Conservation (phyloP, 1,140 invertebrate species). For the Marisa cornuarietis region DNA sequence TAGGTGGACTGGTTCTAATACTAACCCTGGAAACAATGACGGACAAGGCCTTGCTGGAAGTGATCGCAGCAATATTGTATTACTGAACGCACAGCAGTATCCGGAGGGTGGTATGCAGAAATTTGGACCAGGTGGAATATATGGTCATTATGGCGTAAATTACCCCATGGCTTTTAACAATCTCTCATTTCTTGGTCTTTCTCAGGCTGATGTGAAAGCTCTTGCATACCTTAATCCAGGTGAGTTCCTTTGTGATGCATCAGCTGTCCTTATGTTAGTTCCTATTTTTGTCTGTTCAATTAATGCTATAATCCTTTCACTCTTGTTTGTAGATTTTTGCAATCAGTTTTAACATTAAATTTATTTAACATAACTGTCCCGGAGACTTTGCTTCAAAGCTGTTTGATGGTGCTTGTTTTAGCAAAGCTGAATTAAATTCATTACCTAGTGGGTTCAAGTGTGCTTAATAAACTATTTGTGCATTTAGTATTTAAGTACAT, state of each 20-base stretch:
- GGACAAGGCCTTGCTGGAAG: slow-evolving; percentile 61
- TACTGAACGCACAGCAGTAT: slow-evolving; percentile 52
- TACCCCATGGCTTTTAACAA: slow-evolving; percentile 54
- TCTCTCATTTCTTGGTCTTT: slow-evolving; percentile 50
- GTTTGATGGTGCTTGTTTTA: too few relatives aligned
- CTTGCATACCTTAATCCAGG: slow-evolving; percentile 56
- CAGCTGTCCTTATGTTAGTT: background rate
- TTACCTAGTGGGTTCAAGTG: too few relatives aligned
- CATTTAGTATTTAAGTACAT: too few relatives aligned
- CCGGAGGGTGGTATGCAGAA: slow-evolving; percentile 46
- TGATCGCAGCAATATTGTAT: slow-evolving; percentile 62
- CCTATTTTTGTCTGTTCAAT: too few relatives aligned
- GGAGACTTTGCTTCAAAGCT: too few relatives aligned
- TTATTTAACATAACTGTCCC: too few relatives aligned
- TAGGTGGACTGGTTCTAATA: slow-evolving; percentile 66
- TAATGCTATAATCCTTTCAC: too few relatives aligned
- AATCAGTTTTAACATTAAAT: too few relatives aligned
- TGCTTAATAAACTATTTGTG: too few relatives aligned
- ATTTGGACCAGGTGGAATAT: slow-evolving; percentile 38
- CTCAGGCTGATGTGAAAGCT: slow-evolving; percentile 39
- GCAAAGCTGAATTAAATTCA: too few relatives aligned
- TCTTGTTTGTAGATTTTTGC: too few relatives aligned
- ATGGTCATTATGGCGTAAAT: slow-evolving; percentile 60
- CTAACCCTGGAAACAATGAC: slow-evolving; percentile 60
- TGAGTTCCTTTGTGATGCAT: slow-evolving; percentile 25